Percentiles rank a stretch among this genome's conserved stretches.
Conservation (phyloP, 2,888 invertebrate species). For the Diogma glabrata region DNA sequence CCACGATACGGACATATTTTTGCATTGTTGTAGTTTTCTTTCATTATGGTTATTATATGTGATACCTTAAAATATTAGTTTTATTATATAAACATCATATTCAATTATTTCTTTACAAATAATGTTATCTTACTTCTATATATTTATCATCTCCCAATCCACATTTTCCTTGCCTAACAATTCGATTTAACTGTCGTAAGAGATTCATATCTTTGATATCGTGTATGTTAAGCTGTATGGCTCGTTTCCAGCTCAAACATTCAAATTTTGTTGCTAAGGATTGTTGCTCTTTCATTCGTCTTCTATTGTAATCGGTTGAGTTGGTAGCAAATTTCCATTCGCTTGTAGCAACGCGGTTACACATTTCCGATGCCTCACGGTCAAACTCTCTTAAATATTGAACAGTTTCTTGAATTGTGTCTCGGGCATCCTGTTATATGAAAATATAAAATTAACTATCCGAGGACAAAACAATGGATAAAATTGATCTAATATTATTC, state of each 20-base stretch:
- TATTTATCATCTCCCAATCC: slow-evolving; percentile 62
- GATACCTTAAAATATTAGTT: too few relatives aligned
- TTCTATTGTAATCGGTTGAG: slow-evolving; percentile 57
- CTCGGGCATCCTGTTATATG: too few relatives aligned
- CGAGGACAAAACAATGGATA: too few relatives aligned
- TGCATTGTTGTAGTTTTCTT: slow-evolving; percentile 60
- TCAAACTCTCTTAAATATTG: slow-evolving; percentile 64
- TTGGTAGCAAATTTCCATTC: slow-evolving; percentile 71
- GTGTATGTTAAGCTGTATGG: slow-evolving; percentile 55
- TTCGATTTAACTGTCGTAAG: slow-evolving; percentile 55
- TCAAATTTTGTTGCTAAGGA: slow-evolving; percentile 61
- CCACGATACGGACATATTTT: slow-evolving; percentile 54
- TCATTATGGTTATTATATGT: slow-evolving; percentile 64
- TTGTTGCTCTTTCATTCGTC: slow-evolving; percentile 60
- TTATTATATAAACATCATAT: too few relatives aligned
- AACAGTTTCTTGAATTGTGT: slow-evolving; percentile 55
- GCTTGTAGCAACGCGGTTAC: slow-evolving; percentile 55
- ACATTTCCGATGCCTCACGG: slow-evolving; percentile 58
- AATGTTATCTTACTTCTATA: too few relatives aligned
- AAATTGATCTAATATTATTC: too few relatives aligned
- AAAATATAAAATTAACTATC: too few relatives aligned
- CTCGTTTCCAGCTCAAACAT: slow-evolving; percentile 61
- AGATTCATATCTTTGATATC: slow-evolving; percentile 53
- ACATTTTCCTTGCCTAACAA: slow-evolving; percentile 60
- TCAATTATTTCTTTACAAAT: too few relatives aligned